A percentile compares a stretch with the other conserved stretches of the same genome.
phyloP scores from a whole-genome alignment of 2,797 vertebrate genomes.

The Crocodylus rhombifer region DNA sequence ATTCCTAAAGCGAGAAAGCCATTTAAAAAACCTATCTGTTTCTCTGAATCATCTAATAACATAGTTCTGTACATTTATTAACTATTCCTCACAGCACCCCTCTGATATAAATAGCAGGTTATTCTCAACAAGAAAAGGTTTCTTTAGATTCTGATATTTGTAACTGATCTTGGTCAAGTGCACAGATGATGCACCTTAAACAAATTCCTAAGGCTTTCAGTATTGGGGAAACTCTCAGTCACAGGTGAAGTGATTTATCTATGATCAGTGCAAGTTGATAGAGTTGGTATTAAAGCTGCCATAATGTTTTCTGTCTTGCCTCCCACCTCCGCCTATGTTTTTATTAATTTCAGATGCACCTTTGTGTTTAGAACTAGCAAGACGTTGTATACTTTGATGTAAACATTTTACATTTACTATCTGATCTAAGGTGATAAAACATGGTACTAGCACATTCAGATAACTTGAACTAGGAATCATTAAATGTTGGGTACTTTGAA shows the following conservation, averaged over 20 bases:
- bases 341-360: not conserved
- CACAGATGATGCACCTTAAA: not conserved
- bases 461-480: not conserved
- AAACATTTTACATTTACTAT: not conserved
- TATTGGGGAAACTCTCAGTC: not conserved
- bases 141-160: not conserved
- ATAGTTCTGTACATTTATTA: not conserved
- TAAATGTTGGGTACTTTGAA: not conserved
- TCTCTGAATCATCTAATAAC: rapidly evolving
- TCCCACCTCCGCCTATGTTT: not conserved
- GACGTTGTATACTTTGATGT: not conserved
- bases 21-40: not conserved
- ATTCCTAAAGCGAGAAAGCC: not conserved
- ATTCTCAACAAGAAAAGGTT: not conserved
- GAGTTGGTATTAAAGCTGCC: not conserved
- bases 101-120: not conserved
- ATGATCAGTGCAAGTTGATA: not conserved
- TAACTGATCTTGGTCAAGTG: not conserved
- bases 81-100: not conserved
- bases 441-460: not conserved
- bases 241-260: not conserved
- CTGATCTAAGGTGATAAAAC: not conserved
- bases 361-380: not conserved
- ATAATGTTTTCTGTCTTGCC: not conserved
- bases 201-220: not conserved